Conservation (phyloP, 2,113 vertebrate species). For the Pelecanus crispus region DNA sequence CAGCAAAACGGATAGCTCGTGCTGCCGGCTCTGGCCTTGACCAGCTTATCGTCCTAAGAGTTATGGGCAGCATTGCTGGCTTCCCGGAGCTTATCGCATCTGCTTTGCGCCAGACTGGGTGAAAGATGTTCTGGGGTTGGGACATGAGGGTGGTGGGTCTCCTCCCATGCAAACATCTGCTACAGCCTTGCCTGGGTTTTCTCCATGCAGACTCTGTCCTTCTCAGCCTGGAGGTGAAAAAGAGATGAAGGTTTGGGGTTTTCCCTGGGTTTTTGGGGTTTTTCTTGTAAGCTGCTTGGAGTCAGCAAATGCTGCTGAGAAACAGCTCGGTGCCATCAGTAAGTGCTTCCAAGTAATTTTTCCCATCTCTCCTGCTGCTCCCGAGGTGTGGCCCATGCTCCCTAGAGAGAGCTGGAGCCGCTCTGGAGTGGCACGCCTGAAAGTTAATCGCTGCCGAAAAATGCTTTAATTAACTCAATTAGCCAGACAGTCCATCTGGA, state of each 20-base stretch:
- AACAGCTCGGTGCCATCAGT: not conserved
- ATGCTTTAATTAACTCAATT: constrained; percentile 40
- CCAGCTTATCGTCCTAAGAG: not conserved
- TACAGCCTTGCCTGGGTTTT: not conserved
- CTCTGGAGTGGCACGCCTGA: not conserved
- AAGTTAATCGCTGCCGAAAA: constrained; percentile 24
- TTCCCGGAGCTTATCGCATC: accelerated
- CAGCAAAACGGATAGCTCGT: not conserved
- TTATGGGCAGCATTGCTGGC: accelerated
- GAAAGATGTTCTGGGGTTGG: not conserved
- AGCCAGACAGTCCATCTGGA: constrained; percentile 2
- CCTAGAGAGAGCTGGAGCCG: not conserved
- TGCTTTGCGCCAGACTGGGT: accelerated
- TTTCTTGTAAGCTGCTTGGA: not conserved
- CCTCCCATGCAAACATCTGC: accelerated
- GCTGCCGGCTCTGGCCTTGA: not conserved
- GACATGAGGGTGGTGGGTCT: not conserved
- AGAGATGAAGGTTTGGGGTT: not conserved
- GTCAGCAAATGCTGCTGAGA: accelerated
- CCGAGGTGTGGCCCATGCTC: not conserved
- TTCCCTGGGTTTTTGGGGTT: not conserved
- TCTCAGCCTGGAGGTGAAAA: not conserved
- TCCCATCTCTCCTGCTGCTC: not conserved
- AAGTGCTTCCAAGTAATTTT: not conserved
- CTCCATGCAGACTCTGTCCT: not conserved